Evolutionary conservation across 2,113 vertebrate genomes (phyloP).

Genomic region (Irena cyanogastra): DNA sequence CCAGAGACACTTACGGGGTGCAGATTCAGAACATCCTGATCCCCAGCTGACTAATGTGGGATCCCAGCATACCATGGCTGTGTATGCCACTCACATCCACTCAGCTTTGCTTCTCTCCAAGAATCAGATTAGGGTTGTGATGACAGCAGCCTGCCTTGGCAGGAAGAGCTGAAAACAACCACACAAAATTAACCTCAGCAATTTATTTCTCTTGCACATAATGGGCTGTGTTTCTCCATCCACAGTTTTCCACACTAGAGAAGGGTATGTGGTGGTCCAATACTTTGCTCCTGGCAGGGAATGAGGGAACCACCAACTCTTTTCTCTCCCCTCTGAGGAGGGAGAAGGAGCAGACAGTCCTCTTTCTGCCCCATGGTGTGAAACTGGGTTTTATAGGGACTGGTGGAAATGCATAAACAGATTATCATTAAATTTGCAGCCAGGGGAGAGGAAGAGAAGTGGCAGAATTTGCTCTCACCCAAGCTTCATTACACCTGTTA

Average conservation of each 20-base stretch:
- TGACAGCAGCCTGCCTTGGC: not conserved
- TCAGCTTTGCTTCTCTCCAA: not conserved
- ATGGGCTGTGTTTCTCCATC: not conserved
- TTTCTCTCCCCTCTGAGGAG: not conserved
- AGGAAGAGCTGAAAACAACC: not conserved
- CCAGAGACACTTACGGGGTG: not conserved
- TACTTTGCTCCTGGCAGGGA: not conserved
- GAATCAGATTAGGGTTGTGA: not conserved
- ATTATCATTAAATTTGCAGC: not conserved
- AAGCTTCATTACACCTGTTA: not conserved
- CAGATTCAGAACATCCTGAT: not conserved
- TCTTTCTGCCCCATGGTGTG: not conserved
- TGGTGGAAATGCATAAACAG: not conserved
- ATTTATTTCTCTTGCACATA: not conserved
- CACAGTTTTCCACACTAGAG: not conserved
- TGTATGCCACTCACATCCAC: not conserved
- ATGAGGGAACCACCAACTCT: not conserved
- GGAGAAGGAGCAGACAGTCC: not conserved
- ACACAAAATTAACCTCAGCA: not conserved
- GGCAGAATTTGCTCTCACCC: not conserved
- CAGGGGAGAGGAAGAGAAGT: not conserved
- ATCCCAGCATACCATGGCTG: not conserved
- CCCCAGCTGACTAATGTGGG: accelerated
- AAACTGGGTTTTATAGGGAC: not conserved
- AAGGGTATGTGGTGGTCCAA: not conserved